phyloP scores from a whole-genome alignment of 1,140 invertebrate genomes.

The Drosophila lini region DNA sequence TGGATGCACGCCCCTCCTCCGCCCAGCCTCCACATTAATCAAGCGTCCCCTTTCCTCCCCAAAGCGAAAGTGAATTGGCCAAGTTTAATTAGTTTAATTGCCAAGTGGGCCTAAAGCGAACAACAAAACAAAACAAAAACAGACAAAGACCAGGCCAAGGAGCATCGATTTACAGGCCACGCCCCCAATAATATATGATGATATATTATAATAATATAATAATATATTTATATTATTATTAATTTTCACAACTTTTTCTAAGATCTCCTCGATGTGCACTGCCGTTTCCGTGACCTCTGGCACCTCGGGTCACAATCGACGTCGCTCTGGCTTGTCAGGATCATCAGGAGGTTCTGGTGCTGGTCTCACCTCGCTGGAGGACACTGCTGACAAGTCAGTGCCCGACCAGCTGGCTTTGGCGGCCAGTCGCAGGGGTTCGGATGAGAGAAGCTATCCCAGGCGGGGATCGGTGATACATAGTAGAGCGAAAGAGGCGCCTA shows the following conservation, averaged over 20 bases:
- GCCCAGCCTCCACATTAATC: not conserved
- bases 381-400: constrained; percentile 52
- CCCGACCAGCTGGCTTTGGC: constrained; percentile 71
- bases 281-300: constrained; percentile 43
- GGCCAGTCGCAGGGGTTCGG: constrained; percentile 45
- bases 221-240: not conserved
- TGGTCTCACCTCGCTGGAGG: constrained; percentile 37
- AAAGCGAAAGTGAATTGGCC: constrained; percentile 68
- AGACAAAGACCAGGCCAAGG: not conserved
- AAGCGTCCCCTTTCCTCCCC: not conserved
- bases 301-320: constrained; percentile 40
- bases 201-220: not conserved
- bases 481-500: constrained; percentile 41
- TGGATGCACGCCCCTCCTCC: constrained; percentile 4
- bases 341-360: constrained; percentile 5
- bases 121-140: not conserved
- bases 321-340: constrained; percentile 26
- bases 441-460: constrained; percentile 53
- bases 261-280: constrained; percentile 27
- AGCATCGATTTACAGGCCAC: constrained; percentile 15
- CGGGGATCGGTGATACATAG: constrained; percentile 28
- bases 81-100: constrained; percentile 76
- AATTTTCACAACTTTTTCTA: not conserved
- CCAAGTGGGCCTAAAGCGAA: constrained; percentile 25
- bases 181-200: no score